A percentile compares a stretch with the other conserved stretches of the same genome.
phyloP scores from a whole-genome alignment of 30 jellyfish, hydroid and myxozoan species.

The Cassiopea andromeda region DNA sequence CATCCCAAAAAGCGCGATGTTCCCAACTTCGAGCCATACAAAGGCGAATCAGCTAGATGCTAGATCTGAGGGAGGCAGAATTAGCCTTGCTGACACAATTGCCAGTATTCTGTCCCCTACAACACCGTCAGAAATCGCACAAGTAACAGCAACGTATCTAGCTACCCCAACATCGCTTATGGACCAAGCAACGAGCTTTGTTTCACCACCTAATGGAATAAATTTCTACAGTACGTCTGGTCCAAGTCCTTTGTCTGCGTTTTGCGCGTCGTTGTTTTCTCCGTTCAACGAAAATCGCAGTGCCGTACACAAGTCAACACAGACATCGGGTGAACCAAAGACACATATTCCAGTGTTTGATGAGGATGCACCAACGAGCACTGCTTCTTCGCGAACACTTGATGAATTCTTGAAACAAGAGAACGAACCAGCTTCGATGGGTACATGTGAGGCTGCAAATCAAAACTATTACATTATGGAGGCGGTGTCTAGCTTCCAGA shows the following conservation, averaged over 20 bases:
- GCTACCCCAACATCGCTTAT: slow-evolving; percentile 55
- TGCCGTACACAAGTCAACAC: slow-evolving; percentile 61
- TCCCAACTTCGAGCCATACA: slow-evolving; percentile 43
- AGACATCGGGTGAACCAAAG: slow-evolving; percentile 73
- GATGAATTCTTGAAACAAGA: slow-evolving; percentile 12
- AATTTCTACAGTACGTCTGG: slow-evolving; percentile 47
- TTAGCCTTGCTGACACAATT: slow-evolving; percentile 26
- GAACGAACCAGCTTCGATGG: not conserved
- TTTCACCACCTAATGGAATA: slow-evolving; percentile 38
- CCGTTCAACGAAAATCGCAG: slow-evolving; percentile 62
- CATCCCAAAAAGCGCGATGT: slow-evolving; percentile 63
- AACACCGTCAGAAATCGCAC: slow-evolving; percentile 59
- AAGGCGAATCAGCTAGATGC: slow-evolving; percentile 7
- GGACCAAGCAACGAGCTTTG: slow-evolving; percentile 31
- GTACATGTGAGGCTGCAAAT: not conserved
- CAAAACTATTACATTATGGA: slow-evolving; percentile 32
- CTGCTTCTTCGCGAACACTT: not conserved
- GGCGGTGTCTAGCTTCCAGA: slow-evolving; percentile 22
- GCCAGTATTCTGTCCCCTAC: slow-evolving; percentile 51
- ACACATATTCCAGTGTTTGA: slow-evolving; percentile 18
- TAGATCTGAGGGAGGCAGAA: slow-evolving; percentile 28
- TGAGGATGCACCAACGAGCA: slow-evolving; percentile 19
- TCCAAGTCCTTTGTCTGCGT: slow-evolving; percentile 83
- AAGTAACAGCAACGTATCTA: slow-evolving; percentile 46
- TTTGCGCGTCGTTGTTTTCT: slow-evolving; percentile 80